These are phyloP conservation scores for Probaryconus sp. DNA, from an alignment of 1,140 invertebrate genomes.

Conservation along the genomic window DNA sequence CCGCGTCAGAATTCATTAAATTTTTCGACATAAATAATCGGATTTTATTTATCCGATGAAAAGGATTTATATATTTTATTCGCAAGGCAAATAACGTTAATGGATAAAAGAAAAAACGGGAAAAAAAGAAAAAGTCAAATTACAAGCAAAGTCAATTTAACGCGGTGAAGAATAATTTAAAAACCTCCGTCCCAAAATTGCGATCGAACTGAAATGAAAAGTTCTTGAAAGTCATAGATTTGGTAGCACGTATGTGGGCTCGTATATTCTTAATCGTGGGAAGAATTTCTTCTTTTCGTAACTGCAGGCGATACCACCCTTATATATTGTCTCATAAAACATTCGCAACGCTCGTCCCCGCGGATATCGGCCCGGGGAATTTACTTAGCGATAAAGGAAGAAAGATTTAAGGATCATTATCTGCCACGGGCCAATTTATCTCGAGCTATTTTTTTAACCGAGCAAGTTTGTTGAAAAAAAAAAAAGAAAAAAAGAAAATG, in stretches of 20 bases:
- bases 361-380: constrained; percentile 46
- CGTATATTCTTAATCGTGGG: constrained; percentile 20
- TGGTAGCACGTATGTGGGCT: background rate
- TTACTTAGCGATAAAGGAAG: constrained; percentile 69
- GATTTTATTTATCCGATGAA: too few species aligned
- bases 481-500: background rate
- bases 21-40: too few species aligned
- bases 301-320: constrained; percentile 34
- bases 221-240: background rate
- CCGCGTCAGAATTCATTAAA: too few species aligned
- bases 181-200: too few species aligned
- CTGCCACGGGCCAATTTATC: constrained; percentile 63
- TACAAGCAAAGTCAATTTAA: too few species aligned
- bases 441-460: constrained; percentile 43
- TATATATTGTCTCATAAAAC: constrained; percentile 56
- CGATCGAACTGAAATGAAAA: background rate
- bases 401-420: constrained; percentile 67
- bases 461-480: background rate
- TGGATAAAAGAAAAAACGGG: too few species aligned
- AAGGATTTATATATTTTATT: too few species aligned
- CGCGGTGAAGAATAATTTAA: too few species aligned
- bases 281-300: constrained; percentile 28
- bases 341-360: constrained; percentile 42
- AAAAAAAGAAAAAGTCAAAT: too few species aligned
- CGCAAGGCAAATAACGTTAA: too few species aligned